Conservation (phyloP, 2,888 invertebrate genomes). For the Ectemnius cavifrons region DNA sequence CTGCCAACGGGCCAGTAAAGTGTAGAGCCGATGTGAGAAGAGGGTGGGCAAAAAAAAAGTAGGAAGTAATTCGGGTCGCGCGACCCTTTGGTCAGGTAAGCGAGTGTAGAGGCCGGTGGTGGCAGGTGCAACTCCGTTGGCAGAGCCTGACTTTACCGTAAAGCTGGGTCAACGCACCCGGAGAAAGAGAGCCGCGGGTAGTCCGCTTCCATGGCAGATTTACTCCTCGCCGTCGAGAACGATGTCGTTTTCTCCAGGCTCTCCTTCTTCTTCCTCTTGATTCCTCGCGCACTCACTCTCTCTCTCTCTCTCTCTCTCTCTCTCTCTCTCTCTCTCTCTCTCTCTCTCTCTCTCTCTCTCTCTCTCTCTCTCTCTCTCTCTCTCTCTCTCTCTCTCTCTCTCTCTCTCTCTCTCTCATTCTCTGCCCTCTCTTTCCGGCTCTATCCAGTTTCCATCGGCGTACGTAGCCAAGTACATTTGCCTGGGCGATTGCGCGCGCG, state of each 20-base stretch:
- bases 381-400: neutral
- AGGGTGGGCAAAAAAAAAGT: slow-evolving; percentile 21
- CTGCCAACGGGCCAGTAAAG: too few relatives aligned
- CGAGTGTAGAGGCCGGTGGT: slow-evolving; percentile 25
- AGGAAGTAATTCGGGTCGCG: slow-evolving; percentile 65
- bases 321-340: slow-evolving; percentile 28
- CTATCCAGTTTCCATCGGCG: slow-evolving; percentile 47
- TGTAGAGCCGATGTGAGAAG: neutral
- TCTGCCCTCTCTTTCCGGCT: slow-evolving; percentile 36
- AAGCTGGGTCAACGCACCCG: slow-evolving; percentile 74
- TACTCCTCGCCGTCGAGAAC: slow-evolving; percentile 34
- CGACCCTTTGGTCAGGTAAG: slow-evolving; percentile 65
- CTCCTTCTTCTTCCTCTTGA: slow-evolving; percentile 18
- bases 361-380: slow-evolving; percentile 28
- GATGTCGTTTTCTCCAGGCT: slow-evolving; percentile 55
- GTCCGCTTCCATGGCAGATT: slow-evolving; percentile 46
- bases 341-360: slow-evolving; percentile 14
- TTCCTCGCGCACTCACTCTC: too few relatives aligned
- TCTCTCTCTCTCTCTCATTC: slow-evolving; percentile 12
- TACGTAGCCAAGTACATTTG: neutral
- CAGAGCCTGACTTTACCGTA: slow-evolving; percentile 68
- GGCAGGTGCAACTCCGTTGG: slow-evolving; percentile 69
- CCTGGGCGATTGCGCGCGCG: slow-evolving; percentile 19
- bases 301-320: slow-evolving; percentile 13
- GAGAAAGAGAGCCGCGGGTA: slow-evolving; percentile 24